Conservation (phyloP, 2,888 invertebrate species). For the Smittia aterrima region DNA sequence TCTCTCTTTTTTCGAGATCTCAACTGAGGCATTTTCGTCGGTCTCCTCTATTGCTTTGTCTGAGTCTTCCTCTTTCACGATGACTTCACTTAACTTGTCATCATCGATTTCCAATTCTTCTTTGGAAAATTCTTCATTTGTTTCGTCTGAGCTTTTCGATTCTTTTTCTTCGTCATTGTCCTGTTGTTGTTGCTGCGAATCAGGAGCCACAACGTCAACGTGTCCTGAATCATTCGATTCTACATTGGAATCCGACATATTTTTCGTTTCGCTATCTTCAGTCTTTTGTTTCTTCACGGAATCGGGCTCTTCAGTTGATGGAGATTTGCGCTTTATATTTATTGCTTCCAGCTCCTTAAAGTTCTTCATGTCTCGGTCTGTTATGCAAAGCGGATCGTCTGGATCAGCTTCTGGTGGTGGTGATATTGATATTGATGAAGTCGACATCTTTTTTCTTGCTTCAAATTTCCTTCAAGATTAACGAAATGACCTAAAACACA, state of each 20-base stretch:
- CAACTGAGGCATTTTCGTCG: slow-evolving; percentile 58
- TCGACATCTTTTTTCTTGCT: background rate
- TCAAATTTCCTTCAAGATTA: too few species aligned
- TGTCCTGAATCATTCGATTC: background rate
- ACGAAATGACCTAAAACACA: too few species aligned
- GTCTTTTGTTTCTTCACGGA: background rate
- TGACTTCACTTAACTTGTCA: background rate
- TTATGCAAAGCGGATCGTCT: background rate
- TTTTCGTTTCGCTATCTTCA: background rate
- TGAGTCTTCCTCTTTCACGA: slow-evolving; percentile 5
- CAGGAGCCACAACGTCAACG: background rate
- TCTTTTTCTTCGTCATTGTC: background rate
- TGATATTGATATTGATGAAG: background rate
- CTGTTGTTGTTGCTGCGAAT: background rate
- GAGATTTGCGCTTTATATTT: background rate
- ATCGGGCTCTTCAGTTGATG: background rate
- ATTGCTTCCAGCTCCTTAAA: background rate
- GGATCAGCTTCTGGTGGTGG: background rate
- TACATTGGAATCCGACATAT: background rate
- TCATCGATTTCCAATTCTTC: too few species aligned
- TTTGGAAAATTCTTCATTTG: background rate
- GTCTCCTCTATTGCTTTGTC: slow-evolving; percentile 53
- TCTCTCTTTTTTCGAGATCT: slow-evolving; percentile 50
- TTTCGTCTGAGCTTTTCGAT: background rate
- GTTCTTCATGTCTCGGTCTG: background rate